Percentiles rank a stretch among this genome's conserved stretches.
These are phyloP conservation scores for Puffinus mauretanicus DNA, from an alignment of 2,113 vertebrate species.

Conservation along the genomic window DNA sequence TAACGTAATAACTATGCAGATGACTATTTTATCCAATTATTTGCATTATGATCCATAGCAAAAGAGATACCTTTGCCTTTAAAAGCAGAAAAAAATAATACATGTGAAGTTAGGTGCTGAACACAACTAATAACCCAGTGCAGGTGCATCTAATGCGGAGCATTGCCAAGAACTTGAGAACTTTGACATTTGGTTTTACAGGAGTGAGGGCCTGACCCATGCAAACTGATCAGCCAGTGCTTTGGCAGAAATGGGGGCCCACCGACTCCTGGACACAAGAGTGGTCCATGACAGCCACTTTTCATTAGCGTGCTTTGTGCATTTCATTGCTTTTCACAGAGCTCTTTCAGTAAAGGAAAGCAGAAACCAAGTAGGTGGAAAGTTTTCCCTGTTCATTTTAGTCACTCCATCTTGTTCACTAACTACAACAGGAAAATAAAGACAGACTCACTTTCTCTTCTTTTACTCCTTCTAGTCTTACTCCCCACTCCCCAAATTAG, in stretches of 20 bases:
- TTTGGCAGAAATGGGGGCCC: neutral
- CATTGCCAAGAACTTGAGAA: neutral
- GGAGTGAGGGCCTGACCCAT: neutral
- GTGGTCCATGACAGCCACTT: neutral
- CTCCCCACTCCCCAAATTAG: neutral
- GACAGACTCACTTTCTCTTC: neutral
- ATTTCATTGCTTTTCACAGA: neutral
- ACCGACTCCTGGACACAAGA: neutral
- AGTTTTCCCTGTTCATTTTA: neutral
- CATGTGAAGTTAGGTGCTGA: neutral
- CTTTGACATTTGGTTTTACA: neutral
- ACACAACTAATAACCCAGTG: neutral
- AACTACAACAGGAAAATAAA: neutral
- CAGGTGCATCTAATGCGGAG: neutral
- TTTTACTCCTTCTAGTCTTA: neutral
- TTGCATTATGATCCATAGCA: neutral
- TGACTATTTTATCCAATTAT: neutral
- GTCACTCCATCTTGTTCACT: neutral
- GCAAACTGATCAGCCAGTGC: neutral
- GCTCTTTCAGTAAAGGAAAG: neutral
- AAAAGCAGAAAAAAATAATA: neutral
- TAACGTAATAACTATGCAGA: neutral
- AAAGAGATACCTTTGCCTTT: neutral
- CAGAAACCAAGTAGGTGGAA: neutral
- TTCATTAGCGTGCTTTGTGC: neutral